Base-by-base conservation (phyloP, 2,797 vertebrate species). In the Enteromius unitaeniatus region DNA sequence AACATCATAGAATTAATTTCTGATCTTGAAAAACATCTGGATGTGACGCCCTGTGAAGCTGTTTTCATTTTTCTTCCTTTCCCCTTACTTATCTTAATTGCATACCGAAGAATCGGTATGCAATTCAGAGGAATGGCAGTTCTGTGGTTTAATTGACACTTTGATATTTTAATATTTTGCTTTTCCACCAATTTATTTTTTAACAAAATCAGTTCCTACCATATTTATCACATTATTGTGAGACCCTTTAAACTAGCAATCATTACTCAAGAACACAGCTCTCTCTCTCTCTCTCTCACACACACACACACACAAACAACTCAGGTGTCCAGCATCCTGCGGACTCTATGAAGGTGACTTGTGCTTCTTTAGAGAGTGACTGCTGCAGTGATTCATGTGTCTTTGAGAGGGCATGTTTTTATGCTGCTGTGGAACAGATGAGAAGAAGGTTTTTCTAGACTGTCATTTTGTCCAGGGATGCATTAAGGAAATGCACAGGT, bases 401-500 rank as follows among this genome's bases (percentile, higher is more conserved):
- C 77, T 73, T 55, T 65, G 55, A 67, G 67, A 45, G 23, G 64
- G 45, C 3, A 21, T 78, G 78, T 78, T 31, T 84, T 64, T 72
- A 53, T 28, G 10, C 14, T 45, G 51, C 28, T 45, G 40, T 51
- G 26, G 81, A 84, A 72, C 82, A 80, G 70, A 74, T 55, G 74
- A 31, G 19, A 64, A 73, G 55, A 21, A 65, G 69, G 49, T 72
- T 80, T 69, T 78, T 83, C 85, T 77, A 45, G 72, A 19, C 26
- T 60, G 40, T 34, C 84, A 82, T 15, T 86, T 86, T 83, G 83
- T 77, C 60, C 40, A 42, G n/a, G 77, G 87, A 87, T 81, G 76
- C 90, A 91, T 91, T 90, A 91, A 85, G n/a, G 84, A 87, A 91
- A 91, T 90, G 90, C 88, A 88, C 47, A 83, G 75, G 85, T 88